Percentiles rank a stretch among this genome's conserved stretches.
Evolutionary conservation across 1,140 invertebrate genomes (phyloP).

Genomic region (Nephila pilipes): DNA sequence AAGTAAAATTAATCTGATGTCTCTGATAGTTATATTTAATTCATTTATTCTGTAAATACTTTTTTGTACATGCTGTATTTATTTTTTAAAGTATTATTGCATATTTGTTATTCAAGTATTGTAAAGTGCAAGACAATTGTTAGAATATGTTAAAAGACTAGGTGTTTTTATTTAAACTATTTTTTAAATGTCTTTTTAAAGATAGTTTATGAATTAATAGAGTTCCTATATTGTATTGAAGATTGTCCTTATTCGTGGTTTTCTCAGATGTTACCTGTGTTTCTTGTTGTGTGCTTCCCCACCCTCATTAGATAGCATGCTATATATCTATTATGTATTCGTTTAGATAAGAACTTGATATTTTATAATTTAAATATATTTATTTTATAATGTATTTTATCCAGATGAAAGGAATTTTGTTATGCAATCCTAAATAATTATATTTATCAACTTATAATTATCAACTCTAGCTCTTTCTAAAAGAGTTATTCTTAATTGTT

Average conservation of each 20-base stretch:
- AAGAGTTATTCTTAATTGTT: too few species aligned
- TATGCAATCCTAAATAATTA: background rate
- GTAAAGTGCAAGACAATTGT: background rate
- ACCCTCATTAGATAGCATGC: background rate
- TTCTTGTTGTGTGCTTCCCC: background rate
- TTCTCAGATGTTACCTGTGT: background rate
- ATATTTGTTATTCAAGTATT: too few species aligned
- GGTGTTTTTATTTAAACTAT: background rate
- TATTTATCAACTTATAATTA: background rate
- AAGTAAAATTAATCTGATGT: too few species aligned
- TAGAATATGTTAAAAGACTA: background rate
- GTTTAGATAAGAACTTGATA: background rate
- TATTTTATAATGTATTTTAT: slow-evolving; percentile 19
- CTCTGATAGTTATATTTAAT: too few species aligned
- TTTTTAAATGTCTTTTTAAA: background rate
- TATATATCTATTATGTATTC: background rate
- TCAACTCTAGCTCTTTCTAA: too few species aligned
- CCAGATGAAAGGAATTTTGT: too few species aligned
- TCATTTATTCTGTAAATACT: background rate
- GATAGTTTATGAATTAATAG: background rate
- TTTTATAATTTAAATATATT: slow-evolving; percentile 5
- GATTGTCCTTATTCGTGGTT: background rate
- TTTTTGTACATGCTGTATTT: too few species aligned
- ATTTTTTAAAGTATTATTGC: too few species aligned
- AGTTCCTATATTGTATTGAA: background rate